Evolutionary conservation across 2,888 invertebrate genomes (phyloP), one percentile per base, ranked within the genome.

Genomic region (Eupeodes luniger): DNA sequence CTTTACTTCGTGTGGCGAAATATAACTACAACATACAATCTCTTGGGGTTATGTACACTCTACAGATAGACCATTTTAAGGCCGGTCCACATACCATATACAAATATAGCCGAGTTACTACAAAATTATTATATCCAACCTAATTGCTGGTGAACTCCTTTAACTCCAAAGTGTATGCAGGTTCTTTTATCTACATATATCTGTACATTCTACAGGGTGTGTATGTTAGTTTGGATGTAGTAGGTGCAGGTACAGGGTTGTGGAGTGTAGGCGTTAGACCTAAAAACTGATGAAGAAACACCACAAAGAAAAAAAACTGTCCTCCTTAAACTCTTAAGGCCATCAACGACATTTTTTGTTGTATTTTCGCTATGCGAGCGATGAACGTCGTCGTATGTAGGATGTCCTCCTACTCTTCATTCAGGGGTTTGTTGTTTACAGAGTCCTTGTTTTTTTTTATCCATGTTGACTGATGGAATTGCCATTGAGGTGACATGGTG

Each of bases 381-480:
- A 40, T 40, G 40, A 40, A 40, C 4, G 40, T 40, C 5, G 27
- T 27, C 9, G 40, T 9, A 40, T 40, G 40, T 40, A 40, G 27
- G 44, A 11, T 53, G 49, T 62, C n/a, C 34, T 53, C 67, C 51
- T 36, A 51, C 5, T 55, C 36, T 7, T 34, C 59, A 59, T 59
- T 34, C 59, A 34, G 14, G 19, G 19, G 19, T 7, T 44, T 51
- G 59, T 53, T 87, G 83, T 87, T 83, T 77, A 83, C 77, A 80
- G 76, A 80, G 80, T 64, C 55, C 75, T 66, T 76, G 57, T 78
- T 47, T 62, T 64, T 19, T 34, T 14, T 19, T 4, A 9, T 14
- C 55, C 36, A 14, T 84, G 87, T 88, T 88, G 84, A 88, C 87
- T 88, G 81, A 84, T 88, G 87, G 84, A 88, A 84, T 84, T 88